Evolutionary conservation across 2,888 invertebrate species (phyloP).

Genomic region (Osmoderma eremita): DNA sequence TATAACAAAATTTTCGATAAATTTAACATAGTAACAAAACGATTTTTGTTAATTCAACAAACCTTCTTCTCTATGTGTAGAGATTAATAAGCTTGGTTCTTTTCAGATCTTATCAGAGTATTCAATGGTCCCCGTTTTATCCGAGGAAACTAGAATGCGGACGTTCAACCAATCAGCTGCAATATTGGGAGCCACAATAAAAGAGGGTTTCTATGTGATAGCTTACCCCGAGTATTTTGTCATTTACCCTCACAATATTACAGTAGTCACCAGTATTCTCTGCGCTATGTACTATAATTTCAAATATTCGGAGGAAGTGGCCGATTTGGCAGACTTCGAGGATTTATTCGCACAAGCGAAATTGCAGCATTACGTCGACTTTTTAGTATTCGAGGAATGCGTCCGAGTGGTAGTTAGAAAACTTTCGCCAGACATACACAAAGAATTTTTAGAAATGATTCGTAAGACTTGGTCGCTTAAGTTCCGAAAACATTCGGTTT

Average conservation of each 20-base stretch:
- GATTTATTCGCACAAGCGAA: background rate
- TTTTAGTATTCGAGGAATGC: slow-evolving; percentile 1
- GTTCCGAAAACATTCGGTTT: background rate
- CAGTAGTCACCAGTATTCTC: background rate
- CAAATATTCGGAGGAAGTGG: background rate
- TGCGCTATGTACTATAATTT: slow-evolving; percentile 1
- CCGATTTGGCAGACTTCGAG: background rate
- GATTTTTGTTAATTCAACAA: too few relatives aligned
- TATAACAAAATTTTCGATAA: too few relatives aligned
- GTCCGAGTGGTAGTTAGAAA: background rate
- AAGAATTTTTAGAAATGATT: background rate
- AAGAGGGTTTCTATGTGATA: background rate
- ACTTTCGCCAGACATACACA: background rate
- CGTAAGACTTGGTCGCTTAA: background rate
- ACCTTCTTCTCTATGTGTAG: background rate
- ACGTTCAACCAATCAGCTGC: background rate
- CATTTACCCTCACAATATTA: background rate
- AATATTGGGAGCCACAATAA: background rate
- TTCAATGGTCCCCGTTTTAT: background rate
- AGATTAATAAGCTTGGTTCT: too few relatives aligned
- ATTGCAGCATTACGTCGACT: background rate
- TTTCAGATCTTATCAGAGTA: slow-evolving; percentile 3
- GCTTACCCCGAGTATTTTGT: too few relatives aligned
- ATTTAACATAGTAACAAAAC: too few relatives aligned
- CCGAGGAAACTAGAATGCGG: background rate